phyloP scores from a whole-genome alignment of 2,888 invertebrate species.

The Salticus scenicus region DNA sequence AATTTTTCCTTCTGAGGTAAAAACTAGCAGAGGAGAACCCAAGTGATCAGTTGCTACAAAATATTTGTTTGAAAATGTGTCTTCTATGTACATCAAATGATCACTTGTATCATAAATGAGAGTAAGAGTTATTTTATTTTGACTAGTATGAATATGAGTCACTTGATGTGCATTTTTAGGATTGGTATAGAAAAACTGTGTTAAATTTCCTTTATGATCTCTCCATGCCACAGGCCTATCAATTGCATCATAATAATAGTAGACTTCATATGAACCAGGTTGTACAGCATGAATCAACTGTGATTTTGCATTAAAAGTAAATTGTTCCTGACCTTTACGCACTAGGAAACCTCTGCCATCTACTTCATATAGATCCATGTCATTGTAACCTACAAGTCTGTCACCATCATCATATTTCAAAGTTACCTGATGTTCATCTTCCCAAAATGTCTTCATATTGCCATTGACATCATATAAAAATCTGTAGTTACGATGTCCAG shows the following conservation, averaged over 20 bases:
- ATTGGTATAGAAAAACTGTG: slow-evolving; percentile 97
- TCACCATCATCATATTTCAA: slow-evolving; percentile 75
- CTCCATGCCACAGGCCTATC: slow-evolving; percentile 91
- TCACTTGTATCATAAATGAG: slow-evolving; percentile 93
- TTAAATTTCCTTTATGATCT: slow-evolving; percentile 94
- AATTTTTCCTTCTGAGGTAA: slow-evolving; percentile 95
- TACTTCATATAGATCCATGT: slow-evolving; percentile 78
- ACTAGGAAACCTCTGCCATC: slow-evolving; percentile 92
- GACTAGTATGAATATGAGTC: slow-evolving; percentile 93
- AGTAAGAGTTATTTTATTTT: slow-evolving; percentile 92
- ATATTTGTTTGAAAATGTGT: slow-evolving; percentile 88
- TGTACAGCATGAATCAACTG: slow-evolving; percentile 89
- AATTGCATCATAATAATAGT: slow-evolving; percentile 91
- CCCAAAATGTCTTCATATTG: slow-evolving; percentile 81
- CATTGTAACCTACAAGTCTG: slow-evolving; percentile 74
- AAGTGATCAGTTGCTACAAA: slow-evolving; percentile 95
- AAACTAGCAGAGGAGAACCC: slow-evolving; percentile 95
- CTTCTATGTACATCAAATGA: slow-evolving; percentile 91
- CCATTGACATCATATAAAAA: slow-evolving; percentile 94
- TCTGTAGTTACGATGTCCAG: slow-evolving; percentile 92
- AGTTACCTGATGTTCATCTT: slow-evolving; percentile 73
- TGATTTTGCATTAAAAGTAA: slow-evolving; percentile 95
- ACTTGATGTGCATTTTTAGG: slow-evolving; percentile 88
- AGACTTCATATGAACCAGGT: slow-evolving; percentile 86
- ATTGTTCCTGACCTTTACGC: slow-evolving; percentile 94